Base-by-base conservation (phyloP, 2,113 vertebrate species). In the Hymenochirus boettgeri region DNA sequence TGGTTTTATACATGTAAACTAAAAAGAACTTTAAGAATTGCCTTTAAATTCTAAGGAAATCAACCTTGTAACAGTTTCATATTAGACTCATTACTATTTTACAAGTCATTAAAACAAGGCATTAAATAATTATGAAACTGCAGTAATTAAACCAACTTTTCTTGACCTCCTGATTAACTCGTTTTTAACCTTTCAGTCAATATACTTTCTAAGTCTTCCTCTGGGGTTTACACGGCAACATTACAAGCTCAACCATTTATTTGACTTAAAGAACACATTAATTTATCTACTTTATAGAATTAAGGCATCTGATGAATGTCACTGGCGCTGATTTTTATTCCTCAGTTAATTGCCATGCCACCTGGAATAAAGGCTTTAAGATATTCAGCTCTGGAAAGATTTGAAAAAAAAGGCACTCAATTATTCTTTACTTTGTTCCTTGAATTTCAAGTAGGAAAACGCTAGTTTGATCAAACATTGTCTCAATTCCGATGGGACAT, bases 401-500 rank as follows among this genome's bases (percentile, higher is more conserved):
- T 82, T 86, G 33, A 5, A 35, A 89, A 83, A 88, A 65, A 90
- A 90, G 82, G 85, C 87, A 91, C 88, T 92, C 86, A 81, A 89
- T 90, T 93, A 90, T 88, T 92, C 81, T 89, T 90, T 93, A 89
- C 90, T 92, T 85, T 92, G 86, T 90, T 91, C 85, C 86, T 87
- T 95, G 94, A 94, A 95, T 97, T 90, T 94, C 93, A 96, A 97
- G 86, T 87, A 94, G 92, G 86, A 85, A 90, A n/a, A 89, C 89
- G 86, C 87, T 90, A 88, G 82, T 88, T 93, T 95, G 94, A 98
- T 96, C 93, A 96, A 90, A 89, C 88, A 90, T 88, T 89, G 92
- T 85, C 86, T 88, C 83, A 84, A 91, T 87, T 88, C 93, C 85
- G 78, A 70, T 82, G 92, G 92, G 93, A 92, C 85, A 90, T 91